Base-by-base conservation (phyloP, 2,888 invertebrate species). In the Drosophila tripunctata region DNA sequence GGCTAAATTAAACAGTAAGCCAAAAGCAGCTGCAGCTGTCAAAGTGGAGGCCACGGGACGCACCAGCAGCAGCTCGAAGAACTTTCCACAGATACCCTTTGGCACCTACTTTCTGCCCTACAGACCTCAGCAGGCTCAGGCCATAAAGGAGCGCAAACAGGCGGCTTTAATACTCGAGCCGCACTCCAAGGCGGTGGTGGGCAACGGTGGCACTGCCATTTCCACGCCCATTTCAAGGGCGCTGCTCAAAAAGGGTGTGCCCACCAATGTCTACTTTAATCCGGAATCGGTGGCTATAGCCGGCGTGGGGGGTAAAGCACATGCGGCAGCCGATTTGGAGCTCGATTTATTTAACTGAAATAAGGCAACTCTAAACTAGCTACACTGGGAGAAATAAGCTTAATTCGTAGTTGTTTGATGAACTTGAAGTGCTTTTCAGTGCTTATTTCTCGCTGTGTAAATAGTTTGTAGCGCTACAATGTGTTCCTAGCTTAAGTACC, bases 221-320 rank as follows among this genome's bases (percentile, higher is more conserved):
- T 94, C 96, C 2, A 94, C 93, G 50, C 95, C 96, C 10, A 89
- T 95, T 62, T 94, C 95, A 0, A 92, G 92, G 72, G 95, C 95
- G 6, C 89, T 94, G 22, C 91, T 95, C 12, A 92, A 93, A 55
- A 92, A 92, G 69, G 94, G 94, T 19, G 92, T 92, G 36, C 92
- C 92, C 56, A 94, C 94, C 0, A 93, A 94, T 64, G 93, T 96
- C 43, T 90, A 93, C 15, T 95, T 94, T 85, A 92, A 93, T 67
- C 96, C 96, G 2, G 92, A 93, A 64, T 94, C 95, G 0, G 93
- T 94, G 0, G 96, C 96, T 2, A 93, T 96, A 3, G 95, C 93
- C 2, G 96, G 96, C 4, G 95, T 95, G 27, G 95, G 95, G 3
- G 96, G 96, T 6, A 93, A 94, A 45, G 96, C 96, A 0, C 95